Base-by-base conservation (phyloP, 1,140 invertebrate species). In the Elymnias hypermnestra region DNA sequence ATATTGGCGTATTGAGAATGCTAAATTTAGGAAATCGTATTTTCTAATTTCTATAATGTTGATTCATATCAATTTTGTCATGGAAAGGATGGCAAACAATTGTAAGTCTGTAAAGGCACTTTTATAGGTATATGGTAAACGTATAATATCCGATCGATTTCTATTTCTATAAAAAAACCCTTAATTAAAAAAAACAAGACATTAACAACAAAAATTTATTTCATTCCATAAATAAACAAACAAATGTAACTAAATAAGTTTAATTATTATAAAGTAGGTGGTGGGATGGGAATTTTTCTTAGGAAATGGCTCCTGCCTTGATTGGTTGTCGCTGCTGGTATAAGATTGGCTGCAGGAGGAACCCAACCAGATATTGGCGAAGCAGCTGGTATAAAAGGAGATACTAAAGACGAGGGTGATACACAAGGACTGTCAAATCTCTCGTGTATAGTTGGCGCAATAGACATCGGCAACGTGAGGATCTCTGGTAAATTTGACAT, bases 211-310 rank as follows among this genome's bases (percentile, higher is more conserved):
- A n/a, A n/a, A n/a, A n/a, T n/a, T n/a, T 15, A 23, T 22, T 5
- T 21, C 3, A 13, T 37, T 10, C 10, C 7, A 25, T 12, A 23
- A 13, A 25, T 23, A 39, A 23, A 22, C 25, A 25, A 8, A 12
- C 19, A 38, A 22, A 8, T 38, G 10, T 10, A 9, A n/a, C 22
- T 10, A 22, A 12, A 25, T n/a, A 9, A 39, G 18, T 4, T 37
- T 26, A 41, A 1, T 25, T 25, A 42, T 39, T 61, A 68, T 25
- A 72, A 45, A 19, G 57, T 66, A 0, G 67, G 71, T 2, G 70
- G 71, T 5, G 71, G 71, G 13, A 74, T 72, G 1, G 68, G 68
- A 23, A 74, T 61, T 49, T 72, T 74, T 14, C 71, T 53, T 33
- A 74, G 44, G 28, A 63, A 71, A n/a, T 72, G 60, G 9, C 56